These are phyloP conservation scores for Eonycteris spelaea DNA, from an alignment of 2,113 vertebrate genomes.

Conservation along the genomic window DNA sequence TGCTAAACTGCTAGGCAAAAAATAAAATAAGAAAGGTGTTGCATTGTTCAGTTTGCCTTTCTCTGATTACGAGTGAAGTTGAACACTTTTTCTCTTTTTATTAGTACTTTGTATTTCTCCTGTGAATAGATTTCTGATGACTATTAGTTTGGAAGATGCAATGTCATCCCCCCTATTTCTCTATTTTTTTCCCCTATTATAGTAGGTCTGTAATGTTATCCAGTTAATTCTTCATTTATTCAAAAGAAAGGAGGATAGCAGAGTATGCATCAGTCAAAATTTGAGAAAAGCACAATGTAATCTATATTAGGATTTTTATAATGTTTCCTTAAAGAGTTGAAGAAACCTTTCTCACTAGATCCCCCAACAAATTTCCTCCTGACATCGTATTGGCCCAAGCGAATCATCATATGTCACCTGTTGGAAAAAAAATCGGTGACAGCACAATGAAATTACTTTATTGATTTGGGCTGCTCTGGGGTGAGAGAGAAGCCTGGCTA, in stretches of 20 bases:
- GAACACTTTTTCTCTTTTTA: background rate
- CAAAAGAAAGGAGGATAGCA: background rate
- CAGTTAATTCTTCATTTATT: background rate
- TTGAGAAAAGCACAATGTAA: background rate
- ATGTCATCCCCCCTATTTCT: background rate
- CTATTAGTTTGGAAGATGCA: background rate
- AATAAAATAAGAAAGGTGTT: background rate
- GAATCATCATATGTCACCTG: background rate
- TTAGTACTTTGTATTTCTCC: conserved; percentile 14
- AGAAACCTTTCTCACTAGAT: background rate
- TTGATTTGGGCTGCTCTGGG: background rate
- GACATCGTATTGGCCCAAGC: background rate
- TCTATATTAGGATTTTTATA: background rate
- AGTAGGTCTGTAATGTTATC: background rate
- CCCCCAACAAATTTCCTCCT: background rate
- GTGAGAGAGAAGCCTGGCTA: background rate
- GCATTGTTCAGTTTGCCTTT: background rate
- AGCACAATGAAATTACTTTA: background rate
- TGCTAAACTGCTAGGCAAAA: background rate
- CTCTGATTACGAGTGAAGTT: background rate
- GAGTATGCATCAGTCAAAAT: background rate
- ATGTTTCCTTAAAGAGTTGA: background rate
- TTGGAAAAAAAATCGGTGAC: background rate
- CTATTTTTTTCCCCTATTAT: background rate
- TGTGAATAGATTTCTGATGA: background rate